Percentiles rank a stretch among this genome's conserved stretches.
phyloP scores from a whole-genome alignment of 2,888 invertebrate species.

The Himalopsyche japonica region DNA sequence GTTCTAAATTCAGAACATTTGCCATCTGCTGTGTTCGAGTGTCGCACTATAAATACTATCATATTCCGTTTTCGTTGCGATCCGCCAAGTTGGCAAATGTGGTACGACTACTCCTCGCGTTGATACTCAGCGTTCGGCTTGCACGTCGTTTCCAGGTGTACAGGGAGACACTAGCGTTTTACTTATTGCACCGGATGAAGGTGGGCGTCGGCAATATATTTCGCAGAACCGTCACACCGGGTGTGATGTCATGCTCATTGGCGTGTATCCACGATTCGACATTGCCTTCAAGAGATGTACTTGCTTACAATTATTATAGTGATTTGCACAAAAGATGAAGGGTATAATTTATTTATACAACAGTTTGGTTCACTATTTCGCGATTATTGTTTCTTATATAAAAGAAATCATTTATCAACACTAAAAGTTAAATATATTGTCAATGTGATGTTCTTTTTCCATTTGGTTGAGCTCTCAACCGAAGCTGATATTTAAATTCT shows the following conservation, averaged over 20 bases:
- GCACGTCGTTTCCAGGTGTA: neutral
- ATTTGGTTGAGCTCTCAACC: too few species aligned
- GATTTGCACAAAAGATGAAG: neutral
- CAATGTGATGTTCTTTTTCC: too few species aligned
- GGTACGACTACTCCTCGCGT: neutral
- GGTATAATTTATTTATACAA: neutral
- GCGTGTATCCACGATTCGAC: neutral
- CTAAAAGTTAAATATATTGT: too few species aligned
- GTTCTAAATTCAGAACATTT: neutral
- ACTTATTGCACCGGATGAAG: neutral
- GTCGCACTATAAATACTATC: neutral
- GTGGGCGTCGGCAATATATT: neutral
- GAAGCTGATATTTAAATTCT: too few species aligned
- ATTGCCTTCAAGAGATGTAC: neutral
- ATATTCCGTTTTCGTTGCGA: neutral
- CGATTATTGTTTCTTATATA: too few species aligned
- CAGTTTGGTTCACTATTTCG: too few species aligned
- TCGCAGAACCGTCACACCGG: neutral
- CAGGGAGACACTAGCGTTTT: neutral
- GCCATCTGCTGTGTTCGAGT: neutral
- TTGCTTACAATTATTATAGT: neutral
- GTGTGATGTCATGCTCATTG: conserved; percentile 1
- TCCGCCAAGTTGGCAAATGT: neutral
- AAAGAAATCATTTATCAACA: too few species aligned
- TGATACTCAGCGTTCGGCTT: neutral